Base-by-base conservation (phyloP, 2,888 invertebrate species). In the Clunio marinus region DNA sequence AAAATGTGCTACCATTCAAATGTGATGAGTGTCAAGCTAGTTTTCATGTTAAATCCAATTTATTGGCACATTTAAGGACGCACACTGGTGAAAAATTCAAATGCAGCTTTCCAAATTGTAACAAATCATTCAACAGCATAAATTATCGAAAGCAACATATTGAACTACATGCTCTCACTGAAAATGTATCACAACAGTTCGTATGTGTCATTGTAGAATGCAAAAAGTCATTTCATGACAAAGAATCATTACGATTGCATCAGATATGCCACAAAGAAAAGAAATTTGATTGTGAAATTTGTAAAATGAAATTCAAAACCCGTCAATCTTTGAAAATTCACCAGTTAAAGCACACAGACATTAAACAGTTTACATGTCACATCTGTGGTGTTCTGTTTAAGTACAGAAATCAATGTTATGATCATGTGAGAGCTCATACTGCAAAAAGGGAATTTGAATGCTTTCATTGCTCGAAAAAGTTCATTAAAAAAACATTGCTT, bases 391-490 rank as follows among this genome's bases (percentile, higher is more conserved):
- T 51, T 20, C 15, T 46, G 1, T 46, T 46, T 7, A 66, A 55
- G 24, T 66, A 66, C 27, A 45, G 46, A 22, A 28, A 28, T 8
- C 66, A 66, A 20, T 66, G 27, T 22, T 32, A 46, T 7, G 66
- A 66, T 4, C 66, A 66, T 24, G 55, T 66, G n/a, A 17, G 32
- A 3, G 45, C 65, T 1, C 66, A 66, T 22, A 55, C 15, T 20
- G 66, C 66, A n/a, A 66, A 51, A n/a, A n/a, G 66, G 10, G 55
- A 66, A 5, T 24, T 66, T n/a, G 66, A 55, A 10, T 66, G 66
- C 22, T 66, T 66, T 20, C 66, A 66, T 13, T 66, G 66, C 17
- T 25, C 28, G 2, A 66, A 66, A n/a, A 66, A 32, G 5, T 66
- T 66, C 17, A 55, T 35, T 24, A 66, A 66, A 28, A 66, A 66